A percentile compares a stretch with the other conserved stretches of the same genome.
These are phyloP conservation scores for Ameiurus melas DNA, from an alignment of 2,113 vertebrate genomes.

Conservation along the genomic window DNA sequence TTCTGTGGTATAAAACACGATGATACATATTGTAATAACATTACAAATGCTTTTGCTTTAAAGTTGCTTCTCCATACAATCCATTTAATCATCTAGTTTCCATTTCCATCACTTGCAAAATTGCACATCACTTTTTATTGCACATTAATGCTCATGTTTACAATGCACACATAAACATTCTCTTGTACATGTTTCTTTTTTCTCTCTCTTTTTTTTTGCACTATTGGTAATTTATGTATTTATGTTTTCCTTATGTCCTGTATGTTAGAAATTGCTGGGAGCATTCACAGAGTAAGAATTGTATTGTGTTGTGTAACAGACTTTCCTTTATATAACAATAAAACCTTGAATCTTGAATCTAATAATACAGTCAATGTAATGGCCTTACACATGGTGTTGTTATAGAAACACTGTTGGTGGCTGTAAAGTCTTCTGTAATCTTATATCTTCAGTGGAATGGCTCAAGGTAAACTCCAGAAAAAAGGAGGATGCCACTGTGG, in stretches of 20 bases:
- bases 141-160: too few relatives aligned
- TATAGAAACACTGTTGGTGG: neutral
- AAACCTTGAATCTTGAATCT: too few relatives aligned
- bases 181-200: too few relatives aligned
- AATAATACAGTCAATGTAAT: neutral
- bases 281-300: too few relatives aligned
- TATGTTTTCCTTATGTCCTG: too few relatives aligned
- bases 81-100: neutral
- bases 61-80: neutral
- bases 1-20: neutral
- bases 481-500: neutral
- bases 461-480: neutral
- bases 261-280: too few relatives aligned
- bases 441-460: neutral
- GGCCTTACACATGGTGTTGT: neutral
- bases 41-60: neutral
- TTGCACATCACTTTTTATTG: too few relatives aligned
- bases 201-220: too few relatives aligned
- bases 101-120: neutral
- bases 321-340: too few relatives aligned
- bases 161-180: too few relatives aligned
- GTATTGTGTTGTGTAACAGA: too few relatives aligned
- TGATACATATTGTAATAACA: neutral
- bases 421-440: neutral
- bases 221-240: too few relatives aligned